Conservation (phyloP, 2,113 vertebrate genomes). For the Bufo bufo region DNA sequence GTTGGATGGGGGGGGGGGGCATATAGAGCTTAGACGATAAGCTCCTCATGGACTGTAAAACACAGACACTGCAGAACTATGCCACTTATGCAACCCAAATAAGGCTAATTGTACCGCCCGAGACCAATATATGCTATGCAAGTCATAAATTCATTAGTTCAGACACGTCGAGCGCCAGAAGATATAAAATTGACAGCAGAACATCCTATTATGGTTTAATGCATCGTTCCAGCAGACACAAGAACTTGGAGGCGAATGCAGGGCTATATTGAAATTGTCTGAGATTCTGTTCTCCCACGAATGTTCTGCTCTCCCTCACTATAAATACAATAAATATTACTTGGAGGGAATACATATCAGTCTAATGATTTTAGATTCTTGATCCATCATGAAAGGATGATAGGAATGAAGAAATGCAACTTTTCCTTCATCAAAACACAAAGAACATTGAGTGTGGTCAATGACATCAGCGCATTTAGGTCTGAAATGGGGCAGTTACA, state of each 20-base stretch:
- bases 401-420: not conserved
- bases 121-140: constrained; percentile 50
- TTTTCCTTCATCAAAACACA: not conserved
- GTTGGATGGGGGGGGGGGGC: constrained; percentile 2
- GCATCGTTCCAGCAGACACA: constrained; percentile 19
- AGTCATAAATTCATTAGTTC: constrained; percentile 41
- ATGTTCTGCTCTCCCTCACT: constrained; percentile 1
- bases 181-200: constrained; percentile 36
- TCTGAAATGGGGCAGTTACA: not conserved
- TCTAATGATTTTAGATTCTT: not conserved
- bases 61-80: constrained; percentile 1
- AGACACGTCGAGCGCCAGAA: constrained; percentile 34
- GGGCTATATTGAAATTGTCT: constrained; percentile 28
- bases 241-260: constrained; percentile 11
- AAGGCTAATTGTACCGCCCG: not conserved
- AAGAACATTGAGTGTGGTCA: not conserved
- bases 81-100: constrained; percentile 52
- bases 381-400: not conserved
- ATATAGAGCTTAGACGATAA: constrained; percentile 35
- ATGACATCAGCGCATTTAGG: not conserved
- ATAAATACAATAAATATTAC: not conserved
- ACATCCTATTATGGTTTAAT: constrained; percentile 37
- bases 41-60: constrained; percentile 28
- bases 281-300: constrained; percentile 20
- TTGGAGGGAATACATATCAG: not conserved